Evolutionary conservation across 2,888 invertebrate genomes (phyloP).

Genomic region (Xestia c-nigrum): DNA sequence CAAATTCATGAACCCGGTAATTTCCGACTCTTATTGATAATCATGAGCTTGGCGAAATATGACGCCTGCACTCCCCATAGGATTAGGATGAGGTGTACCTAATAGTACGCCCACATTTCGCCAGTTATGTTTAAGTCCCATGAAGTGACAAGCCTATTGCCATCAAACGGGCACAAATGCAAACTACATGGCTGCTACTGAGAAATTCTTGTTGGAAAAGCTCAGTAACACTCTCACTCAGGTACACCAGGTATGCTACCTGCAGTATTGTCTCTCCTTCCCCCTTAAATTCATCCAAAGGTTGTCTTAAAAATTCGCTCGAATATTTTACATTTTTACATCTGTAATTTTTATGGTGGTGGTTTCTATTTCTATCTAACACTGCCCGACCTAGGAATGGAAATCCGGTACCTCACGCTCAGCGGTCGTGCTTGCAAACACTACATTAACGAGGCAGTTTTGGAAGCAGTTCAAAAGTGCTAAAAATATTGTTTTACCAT

Average conservation of each 20-base stretch:
- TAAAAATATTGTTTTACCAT: conserved; percentile 3
- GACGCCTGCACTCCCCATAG: not conserved
- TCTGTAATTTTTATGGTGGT: too few relatives aligned
- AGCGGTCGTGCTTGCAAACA: not conserved
- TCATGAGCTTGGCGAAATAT: not conserved
- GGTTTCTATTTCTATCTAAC: too few relatives aligned
- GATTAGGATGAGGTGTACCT: not conserved
- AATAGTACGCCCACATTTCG: too few relatives aligned
- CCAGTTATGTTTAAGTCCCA: not conserved
- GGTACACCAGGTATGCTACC: too few relatives aligned
- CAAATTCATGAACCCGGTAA: not conserved
- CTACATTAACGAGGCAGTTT: not conserved
- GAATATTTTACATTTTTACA: too few relatives aligned
- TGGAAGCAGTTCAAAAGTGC: conserved; percentile 14
- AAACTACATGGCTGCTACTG: not conserved
- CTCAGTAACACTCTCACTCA: not conserved
- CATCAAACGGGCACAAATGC: not conserved
- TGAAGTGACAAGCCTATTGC: not conserved
- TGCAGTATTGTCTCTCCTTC: too few relatives aligned
- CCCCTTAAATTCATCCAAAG: too few relatives aligned
- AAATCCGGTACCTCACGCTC: not conserved
- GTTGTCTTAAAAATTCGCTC: too few relatives aligned
- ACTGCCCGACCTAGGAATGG: not conserved
- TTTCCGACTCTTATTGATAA: not conserved
- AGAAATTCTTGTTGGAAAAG: not conserved